Evolutionary conservation across 2,888 invertebrate species (phyloP).

Genomic region (Coelopa pilipes): DNA sequence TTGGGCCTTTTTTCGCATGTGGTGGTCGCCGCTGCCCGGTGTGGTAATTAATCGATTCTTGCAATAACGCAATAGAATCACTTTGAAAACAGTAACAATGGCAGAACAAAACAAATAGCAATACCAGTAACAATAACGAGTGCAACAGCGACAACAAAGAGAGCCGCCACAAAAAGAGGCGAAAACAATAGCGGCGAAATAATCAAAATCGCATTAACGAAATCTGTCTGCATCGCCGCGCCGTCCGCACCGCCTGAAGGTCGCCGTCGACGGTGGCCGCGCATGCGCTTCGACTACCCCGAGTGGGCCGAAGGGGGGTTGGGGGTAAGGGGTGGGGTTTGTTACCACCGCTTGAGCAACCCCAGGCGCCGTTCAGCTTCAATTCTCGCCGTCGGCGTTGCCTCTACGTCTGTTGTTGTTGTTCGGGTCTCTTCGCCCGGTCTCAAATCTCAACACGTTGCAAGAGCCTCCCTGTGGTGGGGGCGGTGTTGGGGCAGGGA

Average conservation of each 20-base stretch:
- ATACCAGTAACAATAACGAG: constrained; percentile 1
- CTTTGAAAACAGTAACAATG: not conserved
- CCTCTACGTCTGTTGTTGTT: constrained; percentile 9
- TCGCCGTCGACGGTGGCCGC: constrained; percentile 38
- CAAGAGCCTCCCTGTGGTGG: not conserved
- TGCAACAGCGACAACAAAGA: not conserved
- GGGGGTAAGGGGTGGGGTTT: too few relatives aligned
- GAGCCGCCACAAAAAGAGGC: not conserved
- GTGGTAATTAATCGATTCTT: constrained; percentile 24
- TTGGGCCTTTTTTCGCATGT: not conserved
- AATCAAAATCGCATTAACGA: constrained; percentile 27
- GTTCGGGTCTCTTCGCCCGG: not conserved
- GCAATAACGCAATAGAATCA: constrained; percentile 15
- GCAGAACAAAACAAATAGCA: not conserved
- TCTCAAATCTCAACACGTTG: not conserved
- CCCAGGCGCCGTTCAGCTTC: not conserved
- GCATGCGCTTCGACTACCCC: not conserved
- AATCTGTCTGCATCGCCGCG: not conserved
- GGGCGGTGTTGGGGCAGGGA: not conserved
- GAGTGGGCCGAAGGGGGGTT: too few relatives aligned
- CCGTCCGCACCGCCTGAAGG: constrained; percentile 48
- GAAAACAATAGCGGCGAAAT: not conserved
- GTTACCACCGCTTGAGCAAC: not conserved
- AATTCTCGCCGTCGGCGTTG: not conserved
- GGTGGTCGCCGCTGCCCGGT: not conserved